Percentiles rank a stretch among this genome's conserved stretches.
Evolutionary conservation across 2,797 vertebrate species (phyloP).

Genomic region (Todus mexicanus): DNA sequence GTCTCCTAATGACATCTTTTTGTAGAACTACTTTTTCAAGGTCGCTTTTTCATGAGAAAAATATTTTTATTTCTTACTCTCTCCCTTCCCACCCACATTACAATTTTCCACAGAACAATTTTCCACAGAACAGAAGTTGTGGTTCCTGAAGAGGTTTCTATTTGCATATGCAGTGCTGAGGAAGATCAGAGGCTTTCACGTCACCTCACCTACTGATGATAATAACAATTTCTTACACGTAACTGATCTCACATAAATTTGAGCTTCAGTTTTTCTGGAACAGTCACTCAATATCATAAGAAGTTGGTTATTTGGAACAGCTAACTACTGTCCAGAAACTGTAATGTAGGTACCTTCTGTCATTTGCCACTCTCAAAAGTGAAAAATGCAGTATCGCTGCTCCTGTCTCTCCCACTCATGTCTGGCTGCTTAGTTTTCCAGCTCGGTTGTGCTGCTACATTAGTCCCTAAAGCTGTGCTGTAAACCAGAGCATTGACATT

Average conservation of each 20-base stretch:
- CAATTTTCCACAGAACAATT: not conserved
- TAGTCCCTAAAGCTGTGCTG: not conserved
- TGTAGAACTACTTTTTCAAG: not conserved
- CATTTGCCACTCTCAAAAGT: not conserved
- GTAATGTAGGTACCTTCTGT: not conserved
- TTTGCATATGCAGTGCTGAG: not conserved
- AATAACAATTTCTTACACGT: not conserved
- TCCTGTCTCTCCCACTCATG: not conserved
- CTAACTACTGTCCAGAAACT: not conserved
- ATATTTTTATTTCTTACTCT: not conserved
- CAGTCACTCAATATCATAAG: not conserved
- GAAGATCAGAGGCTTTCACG: not conserved
- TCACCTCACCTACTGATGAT: not conserved
- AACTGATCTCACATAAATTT: not conserved
- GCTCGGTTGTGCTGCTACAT: not conserved
- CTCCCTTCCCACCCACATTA: not conserved
- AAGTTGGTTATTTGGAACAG: not conserved
- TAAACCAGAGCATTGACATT: not conserved
- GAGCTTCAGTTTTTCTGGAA: not conserved
- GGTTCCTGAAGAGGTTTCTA: not conserved
- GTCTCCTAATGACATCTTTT: not conserved
- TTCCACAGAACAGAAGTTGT: not conserved
- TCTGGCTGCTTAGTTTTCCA: conserved; percentile 1
- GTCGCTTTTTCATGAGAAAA: not conserved
- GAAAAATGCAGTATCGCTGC: not conserved